Evolutionary conservation across 2,888 invertebrate species (phyloP).

Genomic region (Parasteatoda lunata): DNA sequence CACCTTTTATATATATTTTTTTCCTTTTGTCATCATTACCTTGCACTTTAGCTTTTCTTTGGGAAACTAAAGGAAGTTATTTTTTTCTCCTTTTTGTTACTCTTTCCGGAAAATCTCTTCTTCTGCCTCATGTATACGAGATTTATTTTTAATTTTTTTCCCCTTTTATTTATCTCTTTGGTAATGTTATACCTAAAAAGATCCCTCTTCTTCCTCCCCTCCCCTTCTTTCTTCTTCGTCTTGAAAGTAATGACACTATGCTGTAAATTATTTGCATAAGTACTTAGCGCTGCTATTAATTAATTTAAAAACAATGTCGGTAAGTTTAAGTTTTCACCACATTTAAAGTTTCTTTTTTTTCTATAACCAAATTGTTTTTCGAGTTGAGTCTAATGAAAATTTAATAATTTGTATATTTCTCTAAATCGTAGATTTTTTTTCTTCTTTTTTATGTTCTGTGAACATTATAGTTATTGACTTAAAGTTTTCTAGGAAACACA

Average conservation of each 20-base stretch:
- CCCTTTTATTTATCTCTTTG: conserved; percentile 7
- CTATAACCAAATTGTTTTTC: no score
- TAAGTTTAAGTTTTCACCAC: no score
- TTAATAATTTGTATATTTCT: no score
- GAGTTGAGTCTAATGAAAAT: no score
- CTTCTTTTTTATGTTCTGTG: no score
- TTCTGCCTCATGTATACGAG: conserved; percentile 10
- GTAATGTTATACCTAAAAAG: conserved; percentile 11
- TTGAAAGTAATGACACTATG: background rate
- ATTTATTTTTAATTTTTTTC: conserved; percentile 12
- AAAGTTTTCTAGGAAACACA: no score
- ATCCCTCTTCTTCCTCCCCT: conserved; percentile 7
- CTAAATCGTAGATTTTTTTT: no score
- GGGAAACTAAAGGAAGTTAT: conserved; percentile 31
- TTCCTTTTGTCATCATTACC: conserved; percentile 54
- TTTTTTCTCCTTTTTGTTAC: conserved; percentile 21
- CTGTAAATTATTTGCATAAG: conserved; percentile 49
- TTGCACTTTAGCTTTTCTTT: conserved; percentile 63
- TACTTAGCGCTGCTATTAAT: conserved; percentile 16
- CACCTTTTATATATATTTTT: conserved; percentile 18
- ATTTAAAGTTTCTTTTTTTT: no score
- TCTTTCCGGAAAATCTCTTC: conserved; percentile 22
- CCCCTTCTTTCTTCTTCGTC: background rate
- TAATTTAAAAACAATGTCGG: no score
- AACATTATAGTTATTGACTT: no score